Conservation (phyloP, 2,888 invertebrate genomes). For the Pheosia gnoma region DNA sequence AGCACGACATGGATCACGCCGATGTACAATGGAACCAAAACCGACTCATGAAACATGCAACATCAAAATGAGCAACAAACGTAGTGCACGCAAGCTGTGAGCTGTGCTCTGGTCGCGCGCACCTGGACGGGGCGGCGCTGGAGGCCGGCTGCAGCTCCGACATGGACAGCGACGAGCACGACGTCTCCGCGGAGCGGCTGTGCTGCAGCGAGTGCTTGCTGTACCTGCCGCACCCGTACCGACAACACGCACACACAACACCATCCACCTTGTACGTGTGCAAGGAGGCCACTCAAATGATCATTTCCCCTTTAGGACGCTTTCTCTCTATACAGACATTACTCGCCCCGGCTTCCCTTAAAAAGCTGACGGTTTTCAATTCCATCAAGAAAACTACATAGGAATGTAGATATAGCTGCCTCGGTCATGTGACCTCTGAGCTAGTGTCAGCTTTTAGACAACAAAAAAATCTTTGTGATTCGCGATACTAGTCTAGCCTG, state of each 20-base stretch:
- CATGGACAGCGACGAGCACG: constrained; percentile 66
- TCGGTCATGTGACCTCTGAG: no score
- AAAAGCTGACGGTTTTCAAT: no score
- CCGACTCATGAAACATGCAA: neutral
- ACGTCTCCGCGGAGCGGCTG: constrained; percentile 73
- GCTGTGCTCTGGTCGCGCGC: constrained; percentile 10
- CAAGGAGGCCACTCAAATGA: neutral
- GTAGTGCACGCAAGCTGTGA: neutral
- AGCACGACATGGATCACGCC: no score
- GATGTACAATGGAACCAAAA: neutral
- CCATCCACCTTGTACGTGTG: no score
- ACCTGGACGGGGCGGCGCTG: constrained; percentile 67
- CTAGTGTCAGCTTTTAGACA: no score
- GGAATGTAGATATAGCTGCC: no score
- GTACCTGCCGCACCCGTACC: constrained; percentile 57
- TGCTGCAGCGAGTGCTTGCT: constrained; percentile 79
- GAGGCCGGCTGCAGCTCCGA: constrained; percentile 58
- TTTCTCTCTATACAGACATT: no score
- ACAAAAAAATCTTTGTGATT: no score
- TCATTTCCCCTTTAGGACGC: no score
- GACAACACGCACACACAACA: constrained; percentile 12
- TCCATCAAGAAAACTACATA: no score
- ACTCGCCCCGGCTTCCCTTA: no score
- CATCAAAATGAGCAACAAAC: neutral
- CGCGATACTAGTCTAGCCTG: no score